Base-by-base conservation (phyloP, 2,888 invertebrate genomes). In the Emmelina monodactyla region DNA sequence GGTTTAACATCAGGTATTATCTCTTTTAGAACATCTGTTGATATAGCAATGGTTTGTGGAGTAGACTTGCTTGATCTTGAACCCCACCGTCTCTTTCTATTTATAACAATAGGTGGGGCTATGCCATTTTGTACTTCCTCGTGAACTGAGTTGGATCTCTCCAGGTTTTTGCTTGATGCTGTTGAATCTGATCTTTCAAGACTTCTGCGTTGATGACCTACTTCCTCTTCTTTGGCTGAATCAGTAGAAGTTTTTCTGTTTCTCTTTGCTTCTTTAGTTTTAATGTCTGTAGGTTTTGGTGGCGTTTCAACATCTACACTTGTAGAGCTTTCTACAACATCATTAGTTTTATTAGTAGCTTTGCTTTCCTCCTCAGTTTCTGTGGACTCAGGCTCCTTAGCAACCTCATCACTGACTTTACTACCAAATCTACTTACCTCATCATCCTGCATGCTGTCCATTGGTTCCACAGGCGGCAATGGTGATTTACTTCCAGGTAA, bases 1-100 rank as follows among this genome's bases (percentile, higher is more conserved):
- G 83, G 84, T 43, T 84, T 83, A 2, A 82, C 82, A 66, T 85
- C 84, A 14, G 85, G 82, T 51, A 85, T 85, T 22, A 85, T 79
- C 44, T 84, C 83, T 65, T 88, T 89, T 2, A 90, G 69, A 22
- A 89, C 83, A 67, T 89, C 88, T 13, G 88, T 88, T 10, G 89
- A 89, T 50, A 90, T 88, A 19, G 87, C 85, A 41, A 89, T 76
- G 14, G 87, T 83, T 37, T 84, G 82, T 35, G 83, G 82, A 22
- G 83, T 65, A 1, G 76, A 50, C 55, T 83, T 84, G 28, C 55
- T 54, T 12, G 63, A 60, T 16, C 80, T 61, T 1, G 75, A 66
- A 2, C 82, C 82, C 81, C 82, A 81, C 41, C 70, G 62, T 38
- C 80, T 48, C 47, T 80, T 82, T 31, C 79, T 65, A 34, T 56